A percentile compares a stretch with the other conserved stretches of the same genome.
Conservation (phyloP, 2,113 vertebrate genomes). For the Vimba vimba region DNA sequence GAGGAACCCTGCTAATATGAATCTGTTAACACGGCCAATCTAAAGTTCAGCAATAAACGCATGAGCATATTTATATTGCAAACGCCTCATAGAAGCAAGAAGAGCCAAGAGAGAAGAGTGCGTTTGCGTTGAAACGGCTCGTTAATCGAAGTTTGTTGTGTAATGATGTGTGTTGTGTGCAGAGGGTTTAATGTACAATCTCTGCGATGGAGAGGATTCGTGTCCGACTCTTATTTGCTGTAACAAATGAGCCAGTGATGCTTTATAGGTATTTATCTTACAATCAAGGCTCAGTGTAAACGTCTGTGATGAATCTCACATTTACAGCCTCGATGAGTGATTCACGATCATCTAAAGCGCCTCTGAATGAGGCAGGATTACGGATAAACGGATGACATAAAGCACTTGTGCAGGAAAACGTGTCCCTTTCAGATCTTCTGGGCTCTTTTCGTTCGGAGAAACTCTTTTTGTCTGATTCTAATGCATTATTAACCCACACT, state of each 20-base stretch:
- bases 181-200: slow-evolving; percentile 5
- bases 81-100: not conserved
- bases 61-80: not conserved
- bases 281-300: not conserved
- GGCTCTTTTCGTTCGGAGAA: too few species aligned
- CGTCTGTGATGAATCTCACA: not conserved
- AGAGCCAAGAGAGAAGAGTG: not conserved
- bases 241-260: slow-evolving; percentile 21
- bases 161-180: slow-evolving; percentile 18
- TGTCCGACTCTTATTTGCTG: slow-evolving; percentile 4
- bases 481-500: not conserved
- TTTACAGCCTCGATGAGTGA: not conserved
- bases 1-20: not conserved
- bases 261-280: slow-evolving; percentile 17
- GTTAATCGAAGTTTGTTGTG: not conserved
- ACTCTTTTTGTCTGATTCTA: not conserved
- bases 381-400: not conserved
- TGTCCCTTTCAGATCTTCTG: too few species aligned
- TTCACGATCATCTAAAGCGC: too few species aligned
- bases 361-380: not conserved
- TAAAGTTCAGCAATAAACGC: not conserved
- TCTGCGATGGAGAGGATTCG: not conserved
- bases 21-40: too few species aligned
- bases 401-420: too few species aligned
- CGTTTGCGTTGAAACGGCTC: not conserved